Percentiles rank a stretch among this genome's conserved stretches.
phyloP scores from a whole-genome alignment of 64 coral and sea anemone genomes.

The Pocillopora damicornis region DNA sequence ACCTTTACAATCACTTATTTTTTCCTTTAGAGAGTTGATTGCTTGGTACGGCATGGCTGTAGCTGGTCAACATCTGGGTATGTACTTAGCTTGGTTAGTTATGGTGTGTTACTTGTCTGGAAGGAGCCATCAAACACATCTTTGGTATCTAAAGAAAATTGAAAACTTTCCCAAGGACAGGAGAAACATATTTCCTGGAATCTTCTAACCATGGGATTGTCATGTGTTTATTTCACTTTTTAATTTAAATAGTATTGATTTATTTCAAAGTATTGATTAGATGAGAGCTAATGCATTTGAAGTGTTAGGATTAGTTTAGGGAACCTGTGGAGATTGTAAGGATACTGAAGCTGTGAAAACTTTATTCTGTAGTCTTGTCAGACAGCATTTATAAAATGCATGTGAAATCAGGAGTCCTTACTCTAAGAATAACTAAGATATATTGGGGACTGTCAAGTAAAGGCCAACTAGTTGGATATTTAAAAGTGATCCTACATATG shows the following conservation, averaged over 20 bases:
- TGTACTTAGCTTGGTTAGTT: conserved; percentile 69
- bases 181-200: conserved; percentile 63
- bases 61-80: conserved; percentile 44
- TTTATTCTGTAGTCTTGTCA: too few relatives aligned
- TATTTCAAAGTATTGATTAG: too few relatives aligned
- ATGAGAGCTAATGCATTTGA: too few relatives aligned
- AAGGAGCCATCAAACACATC: conserved; percentile 74
- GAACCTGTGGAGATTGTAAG: too few relatives aligned
- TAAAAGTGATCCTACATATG: too few relatives aligned
- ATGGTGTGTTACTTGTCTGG: conserved; percentile 78
- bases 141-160: conserved; percentile 80
- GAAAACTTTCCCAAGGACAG: conserved; percentile 81
- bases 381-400: too few relatives aligned
- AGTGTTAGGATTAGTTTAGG: too few relatives aligned
- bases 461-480: too few relatives aligned
- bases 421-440: too few relatives aligned
- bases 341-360: too few relatives aligned
- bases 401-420: too few relatives aligned
- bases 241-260: neutral
- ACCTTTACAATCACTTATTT: neutral
- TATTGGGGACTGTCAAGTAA: too few relatives aligned
- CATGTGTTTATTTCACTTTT: neutral
- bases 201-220: conserved; percentile 39
- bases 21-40: conserved; percentile 72
- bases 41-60: conserved; percentile 88